Evolutionary conservation across 2,797 vertebrate species (phyloP), one percentile per base, ranked within the genome.

Genomic region (Ispidina picta): DNA sequence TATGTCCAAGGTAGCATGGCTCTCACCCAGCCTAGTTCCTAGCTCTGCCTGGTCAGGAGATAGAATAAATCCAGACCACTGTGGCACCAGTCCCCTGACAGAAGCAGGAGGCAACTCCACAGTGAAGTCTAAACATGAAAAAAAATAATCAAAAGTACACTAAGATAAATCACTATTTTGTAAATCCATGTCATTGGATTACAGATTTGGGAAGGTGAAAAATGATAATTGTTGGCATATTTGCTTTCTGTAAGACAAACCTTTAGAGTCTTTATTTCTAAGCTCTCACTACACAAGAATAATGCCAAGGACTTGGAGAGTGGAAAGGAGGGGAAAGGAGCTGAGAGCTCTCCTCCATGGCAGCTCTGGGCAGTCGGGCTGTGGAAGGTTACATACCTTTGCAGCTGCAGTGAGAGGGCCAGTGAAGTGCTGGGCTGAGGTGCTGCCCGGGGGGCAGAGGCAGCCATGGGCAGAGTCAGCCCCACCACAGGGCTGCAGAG

Each of bases 361-460:
- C 0, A 1, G 39, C 31, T 15, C 19, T 0, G 5, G 51, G 41
- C 39, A 6, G 1, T 8, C 0, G 2, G 5, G 21, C 2, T 26
- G 43, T 0, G 0, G 26, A 23, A 64, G 14, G 31, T n/a, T 26
- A 17, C 29, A 25, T 2, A 15, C 4, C 7, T 19, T 39, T 58
- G 15, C 31, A 25, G 33, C 8, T 10, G 2, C 6, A 0, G 5
- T 4, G 66, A 39, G 10, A 15, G 7, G 28, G 18, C 8, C n/a
- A 2, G 55, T 5, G 56, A 23, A 23, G 52, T 4, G 37, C 62
- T 2, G 22, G 29, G 49, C 54, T 20, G 39, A 7, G 2, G 3
- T 0, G 29, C 25, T 21, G 66, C 13, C 2, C 6, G 37, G 13
- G 2, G 39, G 39, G 60, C 60, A 63, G 26, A 15, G 49, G 26